A percentile compares a stretch with the other conserved stretches of the same genome.
phyloP scores from a whole-genome alignment of 2,888 invertebrate genomes.

The Quadroppia sp. region DNA sequence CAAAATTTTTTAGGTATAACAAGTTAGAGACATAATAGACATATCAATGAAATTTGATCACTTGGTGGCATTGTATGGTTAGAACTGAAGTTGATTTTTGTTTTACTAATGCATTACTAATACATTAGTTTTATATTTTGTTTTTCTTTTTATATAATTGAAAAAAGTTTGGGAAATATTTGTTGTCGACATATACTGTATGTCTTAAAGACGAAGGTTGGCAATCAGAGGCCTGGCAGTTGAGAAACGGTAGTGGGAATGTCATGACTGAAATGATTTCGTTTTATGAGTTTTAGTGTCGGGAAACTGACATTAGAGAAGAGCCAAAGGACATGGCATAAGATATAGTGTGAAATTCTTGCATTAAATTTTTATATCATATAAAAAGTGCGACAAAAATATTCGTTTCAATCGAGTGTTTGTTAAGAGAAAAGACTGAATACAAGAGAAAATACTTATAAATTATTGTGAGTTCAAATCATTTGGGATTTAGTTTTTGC shows the following conservation, averaged over 20 bases:
- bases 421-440: background rate
- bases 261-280: background rate
- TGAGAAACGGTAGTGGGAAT: background rate
- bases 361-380: background rate
- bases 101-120: background rate
- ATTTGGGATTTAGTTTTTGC: background rate
- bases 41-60: too few species aligned
- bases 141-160: background rate
- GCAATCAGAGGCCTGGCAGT: background rate
- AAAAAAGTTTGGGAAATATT: background rate
- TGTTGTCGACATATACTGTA: background rate
- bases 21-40: too few species aligned
- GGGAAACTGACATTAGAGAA: background rate
- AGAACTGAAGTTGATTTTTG: too few species aligned
- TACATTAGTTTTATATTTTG: background rate
- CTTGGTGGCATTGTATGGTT: too few species aligned
- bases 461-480: background rate
- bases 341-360: background rate
- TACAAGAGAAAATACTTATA: background rate
- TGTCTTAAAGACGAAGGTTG: background rate
- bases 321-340: background rate
- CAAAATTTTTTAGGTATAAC: too few species aligned
- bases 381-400: background rate
- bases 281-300: background rate
- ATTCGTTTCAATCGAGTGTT: background rate